phyloP scores from a whole-genome alignment of 2,888 invertebrate species.

The Scaptodrosophila latifasciaeformis region DNA sequence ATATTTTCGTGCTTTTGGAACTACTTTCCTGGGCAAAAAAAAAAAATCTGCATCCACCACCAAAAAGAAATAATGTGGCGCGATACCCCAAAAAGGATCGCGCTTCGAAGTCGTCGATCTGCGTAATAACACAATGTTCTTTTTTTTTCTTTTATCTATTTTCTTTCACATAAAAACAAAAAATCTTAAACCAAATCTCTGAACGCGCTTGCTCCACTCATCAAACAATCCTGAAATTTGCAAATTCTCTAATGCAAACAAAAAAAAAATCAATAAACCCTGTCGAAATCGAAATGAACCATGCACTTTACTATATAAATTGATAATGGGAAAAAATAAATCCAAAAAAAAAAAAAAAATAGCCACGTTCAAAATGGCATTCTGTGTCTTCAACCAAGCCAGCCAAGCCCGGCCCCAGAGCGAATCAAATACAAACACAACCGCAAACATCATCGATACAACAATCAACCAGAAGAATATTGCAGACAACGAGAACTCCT shows the following conservation, averaged over 20 bases:
- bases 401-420: constrained; percentile 67
- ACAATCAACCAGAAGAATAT: constrained; percentile 22
- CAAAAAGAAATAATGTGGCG: constrained; percentile 23
- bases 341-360: too few relatives aligned
- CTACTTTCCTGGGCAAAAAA: not conserved
- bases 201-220: constrained; percentile 71
- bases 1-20: constrained; percentile 31
- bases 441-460: constrained; percentile 17
- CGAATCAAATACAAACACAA: constrained; percentile 42
- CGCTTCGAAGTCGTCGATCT: constrained; percentile 49
- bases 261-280: constrained; percentile 10
- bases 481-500: constrained; percentile 23
- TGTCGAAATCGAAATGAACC: constrained; percentile 41
- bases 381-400: constrained; percentile 62
- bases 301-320: constrained; percentile 30
- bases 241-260: constrained; percentile 20
- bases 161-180: constrained; percentile 63
- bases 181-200: constrained; percentile 41
- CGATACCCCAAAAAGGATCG: constrained; percentile 30
- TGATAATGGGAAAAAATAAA: constrained; percentile 11
- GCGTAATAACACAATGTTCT: constrained; percentile 68
- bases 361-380: constrained; percentile 73
- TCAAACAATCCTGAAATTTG: constrained; percentile 46
- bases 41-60: constrained; percentile 24
- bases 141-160: constrained; percentile 71